Percentiles rank a stretch among this genome's conserved stretches.
These are phyloP conservation scores for Jacana jacana DNA, from an alignment of 2,113 vertebrate species.

Conservation along the genomic window DNA sequence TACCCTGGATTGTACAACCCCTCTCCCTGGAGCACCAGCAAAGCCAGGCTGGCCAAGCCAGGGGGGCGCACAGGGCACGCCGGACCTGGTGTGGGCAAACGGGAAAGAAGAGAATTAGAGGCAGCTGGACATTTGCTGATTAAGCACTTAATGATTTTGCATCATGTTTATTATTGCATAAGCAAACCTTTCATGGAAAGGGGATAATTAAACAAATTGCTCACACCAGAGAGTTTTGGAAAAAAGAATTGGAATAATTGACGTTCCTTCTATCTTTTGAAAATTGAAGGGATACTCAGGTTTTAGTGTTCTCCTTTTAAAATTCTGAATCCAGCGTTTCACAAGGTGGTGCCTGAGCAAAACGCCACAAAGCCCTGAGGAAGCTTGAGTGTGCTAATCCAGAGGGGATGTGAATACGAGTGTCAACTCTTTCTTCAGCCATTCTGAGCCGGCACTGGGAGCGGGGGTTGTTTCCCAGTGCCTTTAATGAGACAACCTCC, in stretches of 20 bases:
- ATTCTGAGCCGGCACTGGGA: accelerated
- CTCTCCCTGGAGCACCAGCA: neutral
- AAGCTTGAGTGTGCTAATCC: neutral
- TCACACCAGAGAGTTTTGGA: neutral
- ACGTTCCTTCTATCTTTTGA: neutral
- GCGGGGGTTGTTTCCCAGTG: accelerated
- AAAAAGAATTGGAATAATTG: accelerated
- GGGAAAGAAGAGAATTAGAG: too few relatives aligned
- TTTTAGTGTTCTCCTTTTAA: neutral
- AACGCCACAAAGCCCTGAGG: neutral
- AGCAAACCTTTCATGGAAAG: neutral
- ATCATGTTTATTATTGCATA: neutral
- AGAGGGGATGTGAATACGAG: neutral
- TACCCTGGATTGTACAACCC: too few relatives aligned
- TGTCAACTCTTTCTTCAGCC: accelerated
- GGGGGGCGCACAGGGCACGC: accelerated
- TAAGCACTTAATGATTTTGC: neutral
- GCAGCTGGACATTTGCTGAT: neutral
- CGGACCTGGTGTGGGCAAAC: neutral
- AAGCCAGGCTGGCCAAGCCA: accelerated
- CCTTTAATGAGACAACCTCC: accelerated
- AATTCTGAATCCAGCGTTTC: neutral
- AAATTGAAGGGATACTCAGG: neutral
- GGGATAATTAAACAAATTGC: neutral
- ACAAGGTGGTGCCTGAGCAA: too few relatives aligned